Evolutionary conservation across 2,888 invertebrate genomes (phyloP), one percentile per base, ranked within the genome.

Genomic region (Euclidia mi): DNA sequence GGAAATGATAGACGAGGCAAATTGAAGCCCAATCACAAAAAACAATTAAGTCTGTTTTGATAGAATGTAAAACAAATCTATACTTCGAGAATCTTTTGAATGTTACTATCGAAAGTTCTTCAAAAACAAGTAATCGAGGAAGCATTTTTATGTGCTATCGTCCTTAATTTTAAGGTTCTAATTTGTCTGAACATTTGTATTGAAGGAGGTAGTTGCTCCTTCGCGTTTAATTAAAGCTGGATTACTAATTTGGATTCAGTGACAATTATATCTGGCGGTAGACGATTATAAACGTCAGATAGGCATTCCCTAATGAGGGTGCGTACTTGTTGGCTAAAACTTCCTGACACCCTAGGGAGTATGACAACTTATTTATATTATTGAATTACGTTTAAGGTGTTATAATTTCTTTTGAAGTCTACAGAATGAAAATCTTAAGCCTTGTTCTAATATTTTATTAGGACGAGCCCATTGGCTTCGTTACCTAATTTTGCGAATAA

Each of bases 281-380:
- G 53, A 61, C 58, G 55, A 74, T 65, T 67, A 67, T 65, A 72
- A 76, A 78, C 50, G 71, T 65, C 63, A 64, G 71, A 62, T 66
- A 72, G 74, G 71, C 57, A 76, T 79, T 73, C 70, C 53, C 52
- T 77, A 81, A 81, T 81, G 77, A 76, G 72, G 68, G 73, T 79
- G 71, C 56, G 59, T 70, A 65, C 61, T 73, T 74, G 61, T 60
- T 53, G 42, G 51, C 56, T 29, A 56, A n/a, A 62, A 71, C 61
- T 78, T 69, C 71, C 63, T 58, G 42, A 48, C 37, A 32, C 28
- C 40, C 43, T 32, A 37, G 37, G 25, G 28, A 25, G 11, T 42
- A 42, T 28, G 28, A 11, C n/a, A 12, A 15, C 17, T 42, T 28
- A 42, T 28, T 41, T 49, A 18, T 42, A 34, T 15, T 46, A 45